Conservation (phyloP, 2,113 vertebrate genomes). For the Brevimyrus niger region DNA sequence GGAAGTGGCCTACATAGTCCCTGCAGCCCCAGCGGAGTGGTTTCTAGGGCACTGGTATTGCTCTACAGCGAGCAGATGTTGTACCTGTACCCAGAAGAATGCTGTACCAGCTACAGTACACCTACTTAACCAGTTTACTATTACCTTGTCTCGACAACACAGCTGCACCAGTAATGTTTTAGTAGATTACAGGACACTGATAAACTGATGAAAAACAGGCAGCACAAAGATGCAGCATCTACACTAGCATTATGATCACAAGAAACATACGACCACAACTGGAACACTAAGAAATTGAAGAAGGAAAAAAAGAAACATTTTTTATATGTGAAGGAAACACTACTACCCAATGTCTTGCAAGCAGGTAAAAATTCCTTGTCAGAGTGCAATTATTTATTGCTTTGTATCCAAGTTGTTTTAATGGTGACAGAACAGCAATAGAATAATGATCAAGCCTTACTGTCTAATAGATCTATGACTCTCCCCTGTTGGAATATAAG, state of each 20-base stretch:
- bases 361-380: background rate
- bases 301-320: background rate
- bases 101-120: background rate
- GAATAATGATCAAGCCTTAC: background rate
- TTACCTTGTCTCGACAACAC: background rate
- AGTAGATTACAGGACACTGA: background rate
- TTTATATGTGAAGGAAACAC: background rate
- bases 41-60: background rate
- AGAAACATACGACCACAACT: background rate
- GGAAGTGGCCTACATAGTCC: slow-evolving; percentile 6
- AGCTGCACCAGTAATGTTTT: background rate
- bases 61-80: background rate
- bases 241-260: background rate
- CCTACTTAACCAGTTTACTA: background rate
- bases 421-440: background rate
- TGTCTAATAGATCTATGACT: background rate
- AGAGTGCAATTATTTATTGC: background rate
- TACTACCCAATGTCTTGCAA: background rate
- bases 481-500: background rate
- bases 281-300: background rate
- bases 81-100: background rate
- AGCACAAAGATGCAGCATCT: background rate
- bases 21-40: background rate
- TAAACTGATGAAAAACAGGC: background rate
- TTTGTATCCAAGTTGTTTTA: background rate